A percentile compares a stretch with the other conserved stretches of the same genome.
Conservation (phyloP, 2,888 invertebrate genomes). For the Pachydiplax longipennis region DNA sequence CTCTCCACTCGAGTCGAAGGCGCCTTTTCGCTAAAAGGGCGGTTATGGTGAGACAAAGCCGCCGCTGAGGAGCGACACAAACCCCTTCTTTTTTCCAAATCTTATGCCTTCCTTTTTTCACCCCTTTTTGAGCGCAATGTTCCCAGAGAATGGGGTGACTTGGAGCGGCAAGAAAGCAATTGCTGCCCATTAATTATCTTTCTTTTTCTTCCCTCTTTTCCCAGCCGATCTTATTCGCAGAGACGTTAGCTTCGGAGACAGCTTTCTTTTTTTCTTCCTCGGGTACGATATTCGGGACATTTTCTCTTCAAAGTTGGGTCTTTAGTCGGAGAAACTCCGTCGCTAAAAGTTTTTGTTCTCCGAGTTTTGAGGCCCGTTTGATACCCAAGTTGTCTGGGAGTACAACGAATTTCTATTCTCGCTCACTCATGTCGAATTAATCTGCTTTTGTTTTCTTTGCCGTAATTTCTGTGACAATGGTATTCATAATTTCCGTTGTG, state of each 20-base stretch:
- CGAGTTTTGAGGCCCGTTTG: too few relatives aligned
- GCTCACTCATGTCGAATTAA: too few relatives aligned
- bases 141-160: neutral
- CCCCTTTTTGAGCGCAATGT: neutral
- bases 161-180: neutral
- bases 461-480: too few relatives aligned
- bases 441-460: too few relatives aligned
- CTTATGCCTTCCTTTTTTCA: neutral
- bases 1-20: conserved; percentile 22
- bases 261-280: neutral
- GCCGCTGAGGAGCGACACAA: neutral
- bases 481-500: too few relatives aligned
- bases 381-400: too few relatives aligned
- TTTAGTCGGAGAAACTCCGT: too few relatives aligned
- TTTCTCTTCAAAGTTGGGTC: too few relatives aligned
- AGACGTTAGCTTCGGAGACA: neutral
- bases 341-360: too few relatives aligned
- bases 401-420: too few relatives aligned
- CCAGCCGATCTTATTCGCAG: neutral
- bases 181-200: neutral
- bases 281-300: too few relatives aligned
- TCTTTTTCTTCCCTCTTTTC: neutral
- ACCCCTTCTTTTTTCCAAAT: conserved; percentile 1
- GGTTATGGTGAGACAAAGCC: conserved; percentile 32
- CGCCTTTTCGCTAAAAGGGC: conserved; percentile 13